Conservation (phyloP, 2,113 vertebrate genomes). For the Choloepus hoffmanni region DNA sequence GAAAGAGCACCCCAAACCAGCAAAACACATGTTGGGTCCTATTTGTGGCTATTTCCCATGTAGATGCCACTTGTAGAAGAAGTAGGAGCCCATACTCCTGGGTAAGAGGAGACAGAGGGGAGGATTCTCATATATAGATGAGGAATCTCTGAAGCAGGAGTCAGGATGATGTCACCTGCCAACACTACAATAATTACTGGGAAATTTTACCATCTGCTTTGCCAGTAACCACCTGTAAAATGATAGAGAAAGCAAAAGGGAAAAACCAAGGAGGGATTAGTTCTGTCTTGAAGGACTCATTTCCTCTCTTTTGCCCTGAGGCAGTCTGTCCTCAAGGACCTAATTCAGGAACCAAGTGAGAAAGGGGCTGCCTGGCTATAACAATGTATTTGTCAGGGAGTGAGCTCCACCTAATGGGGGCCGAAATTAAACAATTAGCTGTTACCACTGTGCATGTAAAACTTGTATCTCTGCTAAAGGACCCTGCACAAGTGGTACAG, state of each 20-base stretch:
- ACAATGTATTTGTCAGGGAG: not conserved
- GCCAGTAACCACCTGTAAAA: not conserved
- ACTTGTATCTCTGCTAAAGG: not conserved
- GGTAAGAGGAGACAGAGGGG: no score
- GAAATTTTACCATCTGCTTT: not conserved
- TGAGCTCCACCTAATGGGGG: no score
- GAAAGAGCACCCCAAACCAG: not conserved
- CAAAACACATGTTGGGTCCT: not conserved
- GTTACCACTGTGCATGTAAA: not conserved
- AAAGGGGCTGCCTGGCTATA: not conserved
- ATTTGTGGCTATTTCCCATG: not conserved
- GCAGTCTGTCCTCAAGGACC: not conserved
- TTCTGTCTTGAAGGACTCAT: not conserved
- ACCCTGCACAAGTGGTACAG: not conserved
- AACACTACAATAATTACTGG: not conserved
- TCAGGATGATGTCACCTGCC: not conserved
- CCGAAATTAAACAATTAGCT: not conserved
- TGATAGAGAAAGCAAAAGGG: not conserved
- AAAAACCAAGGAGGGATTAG: no score
- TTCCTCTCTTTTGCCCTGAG: not conserved
- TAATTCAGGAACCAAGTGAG: not conserved
- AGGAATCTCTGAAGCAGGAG: no score
- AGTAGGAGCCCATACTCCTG: not conserved
- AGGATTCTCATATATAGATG: no score
- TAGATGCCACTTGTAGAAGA: not conserved